Conservation (phyloP, 1,140 invertebrate genomes). For the Theocolax elegans region DNA sequence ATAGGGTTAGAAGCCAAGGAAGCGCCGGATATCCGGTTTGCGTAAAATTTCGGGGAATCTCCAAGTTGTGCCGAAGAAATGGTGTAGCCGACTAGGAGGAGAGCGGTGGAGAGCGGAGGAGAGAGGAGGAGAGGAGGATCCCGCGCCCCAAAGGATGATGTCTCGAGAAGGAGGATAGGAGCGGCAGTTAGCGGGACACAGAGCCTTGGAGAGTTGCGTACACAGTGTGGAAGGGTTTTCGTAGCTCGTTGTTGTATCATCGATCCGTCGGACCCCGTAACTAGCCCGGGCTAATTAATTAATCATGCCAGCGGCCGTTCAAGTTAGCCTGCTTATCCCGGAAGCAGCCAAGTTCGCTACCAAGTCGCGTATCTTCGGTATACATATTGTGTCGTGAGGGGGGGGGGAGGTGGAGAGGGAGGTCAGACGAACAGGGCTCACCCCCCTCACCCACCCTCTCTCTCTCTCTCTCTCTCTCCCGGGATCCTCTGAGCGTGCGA, state of each 20-base stretch:
- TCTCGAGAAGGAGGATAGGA: too few species aligned
- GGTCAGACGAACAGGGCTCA: too few species aligned
- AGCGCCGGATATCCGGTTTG: conserved; percentile 33
- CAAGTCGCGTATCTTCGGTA: too few species aligned
- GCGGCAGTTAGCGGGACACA: too few species aligned
- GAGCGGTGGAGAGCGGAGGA: conserved; percentile 7
- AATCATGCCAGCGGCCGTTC: conserved; percentile 61
- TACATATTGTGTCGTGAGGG: too few species aligned
- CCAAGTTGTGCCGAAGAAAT: conserved; percentile 6
- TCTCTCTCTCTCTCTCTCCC: conserved; percentile 16
- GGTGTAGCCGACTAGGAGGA: not conserved
- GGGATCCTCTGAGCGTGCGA: not conserved
- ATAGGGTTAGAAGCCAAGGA: too few species aligned
- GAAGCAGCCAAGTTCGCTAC: conserved; percentile 63
- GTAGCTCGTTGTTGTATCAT: conserved; percentile 42
- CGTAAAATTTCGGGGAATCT: conserved; percentile 22
- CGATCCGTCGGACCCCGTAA: conserved; percentile 53
- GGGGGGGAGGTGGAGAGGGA: too few species aligned
- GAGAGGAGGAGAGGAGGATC: not conserved
- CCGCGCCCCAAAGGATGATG: too few species aligned
- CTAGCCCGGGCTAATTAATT: conserved; percentile 67
- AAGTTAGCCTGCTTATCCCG: conserved; percentile 65
- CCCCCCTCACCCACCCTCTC: too few species aligned
- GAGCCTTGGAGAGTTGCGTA: conserved; percentile 4
- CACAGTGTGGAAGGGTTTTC: not conserved